Conservation (phyloP, 2,888 invertebrate species). For the Nephrotoma appendiculata region DNA sequence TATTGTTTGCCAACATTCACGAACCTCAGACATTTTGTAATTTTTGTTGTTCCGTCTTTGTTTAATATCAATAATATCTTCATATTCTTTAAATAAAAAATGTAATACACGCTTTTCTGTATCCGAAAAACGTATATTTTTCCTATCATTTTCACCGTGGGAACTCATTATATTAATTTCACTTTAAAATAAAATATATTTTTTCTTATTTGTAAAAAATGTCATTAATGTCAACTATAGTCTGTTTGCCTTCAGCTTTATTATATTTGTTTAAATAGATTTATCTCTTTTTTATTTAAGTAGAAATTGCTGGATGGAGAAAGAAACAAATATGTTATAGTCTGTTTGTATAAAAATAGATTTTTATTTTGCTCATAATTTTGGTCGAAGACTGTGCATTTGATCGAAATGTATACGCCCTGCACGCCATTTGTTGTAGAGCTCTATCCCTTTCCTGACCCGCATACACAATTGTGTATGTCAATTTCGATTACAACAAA, state of each 20-base stretch:
- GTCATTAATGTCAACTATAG: background rate
- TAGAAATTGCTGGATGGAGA: background rate
- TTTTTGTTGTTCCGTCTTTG: constrained; percentile 20
- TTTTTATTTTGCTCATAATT: no score
- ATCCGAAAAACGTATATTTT: constrained; percentile 23
- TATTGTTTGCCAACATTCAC: constrained; percentile 30
- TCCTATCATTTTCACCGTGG: constrained; percentile 4
- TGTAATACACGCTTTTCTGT: constrained; percentile 30
- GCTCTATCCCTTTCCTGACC: no score
- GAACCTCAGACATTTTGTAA: constrained; percentile 18
- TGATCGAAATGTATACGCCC: no score
- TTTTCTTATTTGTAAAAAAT: background rate
- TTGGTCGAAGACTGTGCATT: no score
- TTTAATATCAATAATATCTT: constrained; percentile 32
- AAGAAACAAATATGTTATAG: background rate
- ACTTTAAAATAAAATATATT: background rate
- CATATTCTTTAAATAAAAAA: constrained; percentile 25
- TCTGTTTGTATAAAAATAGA: background rate
- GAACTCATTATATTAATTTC: background rate
- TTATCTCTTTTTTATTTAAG: background rate
- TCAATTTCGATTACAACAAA: no score
- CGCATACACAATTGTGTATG: no score
- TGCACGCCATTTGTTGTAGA: no score
- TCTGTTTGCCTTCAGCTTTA: background rate
- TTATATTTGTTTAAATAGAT: background rate